Percentiles rank a stretch among this genome's conserved stretches.
These are phyloP conservation scores for Onychostruthus taczanowskii DNA, from an alignment of 2,113 vertebrate genomes.

Conservation along the genomic window DNA sequence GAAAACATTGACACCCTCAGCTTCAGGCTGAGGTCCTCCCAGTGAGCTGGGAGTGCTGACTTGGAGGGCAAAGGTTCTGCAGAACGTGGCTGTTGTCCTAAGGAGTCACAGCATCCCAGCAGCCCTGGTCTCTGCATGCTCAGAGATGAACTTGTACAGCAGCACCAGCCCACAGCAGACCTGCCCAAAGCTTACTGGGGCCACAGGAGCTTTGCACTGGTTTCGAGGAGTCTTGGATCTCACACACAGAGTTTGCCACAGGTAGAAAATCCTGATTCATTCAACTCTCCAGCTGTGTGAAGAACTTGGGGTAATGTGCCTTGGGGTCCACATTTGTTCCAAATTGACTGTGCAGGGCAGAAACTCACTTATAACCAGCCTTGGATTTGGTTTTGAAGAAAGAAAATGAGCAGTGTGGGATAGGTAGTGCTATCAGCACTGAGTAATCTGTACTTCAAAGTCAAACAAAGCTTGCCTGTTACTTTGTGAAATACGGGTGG, in stretches of 20 bases:
- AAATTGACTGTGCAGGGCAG: not conserved
- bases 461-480: constrained; percentile 29
- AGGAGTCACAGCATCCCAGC: fast-evolving
- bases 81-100: not conserved
- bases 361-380: not conserved
- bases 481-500: not conserved
- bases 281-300: not conserved
- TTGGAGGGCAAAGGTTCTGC: not conserved
- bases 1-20: not conserved
- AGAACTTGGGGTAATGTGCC: not conserved
- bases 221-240: not conserved
- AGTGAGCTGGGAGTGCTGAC: not conserved
- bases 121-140: not conserved
- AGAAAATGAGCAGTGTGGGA: not conserved
- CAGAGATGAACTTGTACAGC: not conserved
- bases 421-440: not conserved
- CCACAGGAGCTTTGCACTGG: not conserved
- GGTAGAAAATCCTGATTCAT: not conserved
- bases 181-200: not conserved
- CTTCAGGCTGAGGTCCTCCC: not conserved
- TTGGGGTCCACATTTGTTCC: not conserved
- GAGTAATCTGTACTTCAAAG: constrained; percentile 25
- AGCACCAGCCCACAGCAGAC: not conserved
- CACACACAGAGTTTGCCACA: not conserved
- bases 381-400: not conserved